Conservation (phyloP, 2,797 vertebrate species). For the Poecile montanus region DNA sequence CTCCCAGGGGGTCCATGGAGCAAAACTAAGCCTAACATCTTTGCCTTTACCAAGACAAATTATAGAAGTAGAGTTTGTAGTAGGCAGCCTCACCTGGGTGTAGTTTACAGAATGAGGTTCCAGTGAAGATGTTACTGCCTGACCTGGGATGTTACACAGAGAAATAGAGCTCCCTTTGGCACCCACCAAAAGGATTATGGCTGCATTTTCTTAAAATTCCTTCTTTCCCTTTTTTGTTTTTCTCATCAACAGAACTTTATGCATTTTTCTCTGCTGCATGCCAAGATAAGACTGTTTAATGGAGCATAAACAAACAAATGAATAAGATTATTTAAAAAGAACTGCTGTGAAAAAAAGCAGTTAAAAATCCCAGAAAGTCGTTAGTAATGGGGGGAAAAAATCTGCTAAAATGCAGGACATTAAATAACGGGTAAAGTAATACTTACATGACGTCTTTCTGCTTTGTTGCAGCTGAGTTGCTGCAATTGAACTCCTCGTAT, state of each 20-base stretch:
- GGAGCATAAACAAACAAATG: not conserved
- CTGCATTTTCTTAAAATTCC: not conserved
- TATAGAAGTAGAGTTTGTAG: not conserved
- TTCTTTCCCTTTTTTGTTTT: not conserved
- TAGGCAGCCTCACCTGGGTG: not conserved
- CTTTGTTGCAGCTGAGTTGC: not conserved
- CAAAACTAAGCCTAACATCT: not conserved
- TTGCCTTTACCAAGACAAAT: not conserved
- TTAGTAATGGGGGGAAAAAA: not conserved
- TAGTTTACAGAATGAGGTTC: not conserved
- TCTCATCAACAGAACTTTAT: not conserved
- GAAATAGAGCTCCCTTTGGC: not conserved
- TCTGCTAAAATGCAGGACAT: not conserved
- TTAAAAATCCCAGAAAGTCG: not conserved
- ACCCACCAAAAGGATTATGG: not conserved
- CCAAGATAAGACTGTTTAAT: conserved; percentile 2
- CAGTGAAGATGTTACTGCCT: not conserved
- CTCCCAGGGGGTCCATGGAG: not conserved
- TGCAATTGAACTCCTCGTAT: not conserved
- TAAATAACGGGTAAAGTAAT: not conserved
- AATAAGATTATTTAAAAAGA: conserved; percentile 24
- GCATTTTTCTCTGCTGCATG: not conserved
- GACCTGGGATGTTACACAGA: not conserved
- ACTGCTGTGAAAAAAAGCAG: not conserved
- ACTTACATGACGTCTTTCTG: not conserved